Base-by-base conservation (phyloP, 1,140 invertebrate genomes). In the Plectus sambesii region DNA sequence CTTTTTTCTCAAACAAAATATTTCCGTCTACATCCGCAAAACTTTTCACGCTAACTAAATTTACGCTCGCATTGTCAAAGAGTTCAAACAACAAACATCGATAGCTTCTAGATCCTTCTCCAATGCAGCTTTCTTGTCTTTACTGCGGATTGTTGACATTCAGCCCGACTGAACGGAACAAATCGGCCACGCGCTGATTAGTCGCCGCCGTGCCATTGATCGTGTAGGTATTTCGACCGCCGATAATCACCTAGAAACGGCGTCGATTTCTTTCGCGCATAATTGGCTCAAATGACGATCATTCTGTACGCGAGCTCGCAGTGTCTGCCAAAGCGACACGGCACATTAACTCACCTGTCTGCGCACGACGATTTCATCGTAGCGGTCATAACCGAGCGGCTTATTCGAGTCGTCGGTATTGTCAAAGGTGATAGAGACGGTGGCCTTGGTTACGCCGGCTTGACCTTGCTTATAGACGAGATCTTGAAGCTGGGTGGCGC, bases 71-170 rank as follows among this genome's bases (percentile, higher is more conserved):
- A n/a, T n/a, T n/a, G n/a, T n/a, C n/a, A n/a, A n/a, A n/a, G n/a
- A n/a, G n/a, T n/a, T n/a, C n/a, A n/a, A n/a, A n/a, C n/a, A n/a
- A n/a, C n/a, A n/a, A n/a, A n/a, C n/a, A n/a, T n/a, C n/a, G n/a
- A n/a, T n/a, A n/a, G n/a, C n/a, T n/a, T n/a, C n/a, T n/a, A n/a
- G n/a, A n/a, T n/a, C n/a, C n/a, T n/a, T n/a, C n/a, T n/a, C n/a
- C n/a, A n/a, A n/a, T n/a, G 63, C 25, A 47, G 68, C 19, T 46
- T 66, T 30, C 51, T 70, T 8, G 68, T 66, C 12, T 66, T 70
- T n/a, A 99, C 71, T 98, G 92, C 2, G 93, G 93, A 76, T 98
- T 98, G 71, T 98, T 98, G 0, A 98, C 87, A 72, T 99, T 99
- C 2, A 99, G 73, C 64, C 94, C 88, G 5, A 98, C 82, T 0